Evolutionary conservation across 2,797 vertebrate genomes (phyloP).

Genomic region (Amphiprion clarkii): DNA sequence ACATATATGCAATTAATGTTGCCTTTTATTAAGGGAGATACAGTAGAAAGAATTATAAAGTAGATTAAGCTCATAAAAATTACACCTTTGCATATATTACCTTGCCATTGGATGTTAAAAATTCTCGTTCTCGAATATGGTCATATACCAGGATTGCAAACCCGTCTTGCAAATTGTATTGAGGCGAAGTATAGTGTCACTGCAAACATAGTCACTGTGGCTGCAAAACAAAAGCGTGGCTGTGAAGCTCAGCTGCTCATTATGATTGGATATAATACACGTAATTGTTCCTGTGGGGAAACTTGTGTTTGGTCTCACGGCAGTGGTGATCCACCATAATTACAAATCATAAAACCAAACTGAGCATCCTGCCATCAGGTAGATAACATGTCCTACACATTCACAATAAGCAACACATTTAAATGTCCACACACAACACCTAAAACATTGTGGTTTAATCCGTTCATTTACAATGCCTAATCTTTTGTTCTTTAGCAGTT

Average conservation of each 20-base stretch:
- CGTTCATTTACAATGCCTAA: neutral
- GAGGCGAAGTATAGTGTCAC: no score
- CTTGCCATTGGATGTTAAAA: neutral
- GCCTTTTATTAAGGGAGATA: neutral
- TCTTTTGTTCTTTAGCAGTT: neutral
- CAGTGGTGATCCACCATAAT: no score
- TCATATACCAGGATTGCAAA: no score
- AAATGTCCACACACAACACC: neutral
- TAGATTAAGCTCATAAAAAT: neutral
- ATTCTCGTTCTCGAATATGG: no score
- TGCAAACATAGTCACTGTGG: neutral
- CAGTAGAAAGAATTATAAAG: neutral
- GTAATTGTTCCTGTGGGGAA: conserved; percentile 16
- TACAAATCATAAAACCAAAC: no score
- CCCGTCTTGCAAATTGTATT: no score
- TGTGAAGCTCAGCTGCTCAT: no score
- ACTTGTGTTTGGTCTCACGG: neutral
- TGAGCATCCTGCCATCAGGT: neutral
- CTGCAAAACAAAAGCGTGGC: neutral
- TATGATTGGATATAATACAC: no score
- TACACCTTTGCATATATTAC: neutral
- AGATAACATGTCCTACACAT: neutral
- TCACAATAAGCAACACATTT: neutral
- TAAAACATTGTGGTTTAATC: neutral
- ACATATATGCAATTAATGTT: neutral